Base-by-base conservation (phyloP, 1,140 invertebrate species). In the Drosophila neocordata region DNA sequence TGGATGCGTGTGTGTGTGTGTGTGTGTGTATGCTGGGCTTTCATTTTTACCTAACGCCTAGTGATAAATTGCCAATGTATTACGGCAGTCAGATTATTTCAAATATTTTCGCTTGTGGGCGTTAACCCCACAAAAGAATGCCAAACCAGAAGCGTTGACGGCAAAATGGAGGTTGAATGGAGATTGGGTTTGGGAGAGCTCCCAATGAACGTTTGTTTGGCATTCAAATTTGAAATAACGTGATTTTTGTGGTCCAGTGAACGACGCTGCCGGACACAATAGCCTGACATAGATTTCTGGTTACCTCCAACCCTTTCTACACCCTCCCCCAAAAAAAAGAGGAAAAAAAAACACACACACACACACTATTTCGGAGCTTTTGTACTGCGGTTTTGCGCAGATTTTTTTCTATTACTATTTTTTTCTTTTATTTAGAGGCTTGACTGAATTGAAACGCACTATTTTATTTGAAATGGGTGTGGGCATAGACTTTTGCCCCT, bases 201-300 rank as follows among this genome's bases (percentile, higher is more conserved):
- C 56, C 24, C 13, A 44, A 7, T 15, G 41, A 44, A 59, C 77
- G 67, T 74, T 77, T 85, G 81, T 85, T 62, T 80, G 77, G 77
- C 68, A 87, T 88, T 88, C 71, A 74, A 83, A 88, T 88, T 34
- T 88, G 79, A 88, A 88, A 88, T 88, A 88, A 88, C 79, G 79
- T 88, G 83, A 83, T 88, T 88, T 88, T 79, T 88, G 83, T 88
- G 83, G 76, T 88, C 68, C 73, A 77, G 57, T 83, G 66, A 72
- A 62, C 66, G 57, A 37, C 27, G 34, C 37, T 67, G 18, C 35
- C 20, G 24, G 52, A 51, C 31, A 61, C 44, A 69, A 58, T 55
- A 18, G 77, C 53, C 51, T 79, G 72, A 67, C 80, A 84, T 79
- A 79, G 80, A 79, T 84, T 83, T 78, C 76, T 69, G 61, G 13